phyloP scores from a whole-genome alignment of 2,888 invertebrate genomes.

The Vanessa cardui region DNA sequence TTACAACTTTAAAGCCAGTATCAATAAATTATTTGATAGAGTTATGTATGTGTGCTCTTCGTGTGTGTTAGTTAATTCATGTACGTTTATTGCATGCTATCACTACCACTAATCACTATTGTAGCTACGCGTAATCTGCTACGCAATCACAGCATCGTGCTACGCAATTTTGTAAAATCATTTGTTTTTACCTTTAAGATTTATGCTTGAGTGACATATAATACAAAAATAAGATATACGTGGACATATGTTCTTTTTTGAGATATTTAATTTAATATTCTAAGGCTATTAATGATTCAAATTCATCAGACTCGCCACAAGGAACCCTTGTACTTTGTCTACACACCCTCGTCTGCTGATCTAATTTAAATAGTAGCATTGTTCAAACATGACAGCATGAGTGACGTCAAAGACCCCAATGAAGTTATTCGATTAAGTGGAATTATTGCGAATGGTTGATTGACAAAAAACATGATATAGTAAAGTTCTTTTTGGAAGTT shows the following conservation, averaged over 20 bases:
- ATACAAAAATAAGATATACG: too few species aligned
- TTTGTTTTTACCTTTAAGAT: too few species aligned
- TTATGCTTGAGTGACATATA: too few species aligned
- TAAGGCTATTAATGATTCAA: too few species aligned
- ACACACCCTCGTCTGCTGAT: constrained; percentile 32
- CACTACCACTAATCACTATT: constrained; percentile 3
- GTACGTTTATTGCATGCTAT: not conserved
- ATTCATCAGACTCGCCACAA: too few species aligned
- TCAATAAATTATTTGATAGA: not conserved
- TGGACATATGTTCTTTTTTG: too few species aligned
- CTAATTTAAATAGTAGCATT: constrained; percentile 40
- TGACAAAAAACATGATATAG: not conserved
- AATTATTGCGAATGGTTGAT: constrained; percentile 57
- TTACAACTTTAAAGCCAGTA: not conserved
- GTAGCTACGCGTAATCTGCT: constrained; percentile 27
- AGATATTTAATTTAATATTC: too few species aligned
- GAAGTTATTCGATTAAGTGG: constrained; percentile 64
- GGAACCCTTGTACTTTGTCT: constrained; percentile 1
- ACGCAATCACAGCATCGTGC: constrained; percentile 27
- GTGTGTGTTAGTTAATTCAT: not conserved
- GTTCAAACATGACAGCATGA: constrained; percentile 41
- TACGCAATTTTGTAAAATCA: constrained; percentile 13
- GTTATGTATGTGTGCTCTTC: not conserved
- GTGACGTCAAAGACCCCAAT: constrained; percentile 67
- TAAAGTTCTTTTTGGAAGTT: not conserved